Evolutionary conservation across 2,113 vertebrate species (phyloP), one percentile per base, ranked within the genome.

Genomic region (Numida meleagris): DNA sequence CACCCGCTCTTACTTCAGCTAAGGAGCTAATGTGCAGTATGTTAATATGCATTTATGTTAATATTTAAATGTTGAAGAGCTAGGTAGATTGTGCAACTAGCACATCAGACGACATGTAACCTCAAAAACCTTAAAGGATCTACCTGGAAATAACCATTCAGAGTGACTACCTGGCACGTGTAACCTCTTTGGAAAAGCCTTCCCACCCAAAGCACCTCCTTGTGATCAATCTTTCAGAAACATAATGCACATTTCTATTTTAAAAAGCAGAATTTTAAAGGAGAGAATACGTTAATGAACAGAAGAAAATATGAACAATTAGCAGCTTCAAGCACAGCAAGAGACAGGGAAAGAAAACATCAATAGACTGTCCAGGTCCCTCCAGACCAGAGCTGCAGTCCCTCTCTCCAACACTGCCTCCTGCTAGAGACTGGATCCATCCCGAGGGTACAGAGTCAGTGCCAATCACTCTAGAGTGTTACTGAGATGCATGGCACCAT

Each of bases 41-140:
- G 31, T 91, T 82, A 82, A 53, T 36, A 82, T 53, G 45, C 53
- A 70, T 80, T 94, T 91, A 80, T 80, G 79, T 66, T 82, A 85
- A 66, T 80, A 73, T 70, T 73, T 82, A 45, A 67, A 76, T 40
- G 80, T 50, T 79, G 19, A 40, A 85, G 58, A 29, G 61, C 36
- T 71, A 77, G 84, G 57, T 78, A 75, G 38, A 75, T 75, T 66
- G 74, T 0, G 0, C 1, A 10, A 57, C 81, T 91, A 71, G 82
- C 63, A 85, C 3, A 12, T 72, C 74, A 76, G 27, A 58, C 62
- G 76, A 55, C 77, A 85, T 40, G 78, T 71, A 61, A 67, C 48
- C 94, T 85, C 38, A 71, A 62, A 72, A 71, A 90, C 65, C 50
- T 33, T 25, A 34, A 86, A 57, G 62, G 61, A 87, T 61, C 62